Evolutionary conservation across 2,797 vertebrate species (phyloP).

Genomic region (Ceyx erithaca): DNA sequence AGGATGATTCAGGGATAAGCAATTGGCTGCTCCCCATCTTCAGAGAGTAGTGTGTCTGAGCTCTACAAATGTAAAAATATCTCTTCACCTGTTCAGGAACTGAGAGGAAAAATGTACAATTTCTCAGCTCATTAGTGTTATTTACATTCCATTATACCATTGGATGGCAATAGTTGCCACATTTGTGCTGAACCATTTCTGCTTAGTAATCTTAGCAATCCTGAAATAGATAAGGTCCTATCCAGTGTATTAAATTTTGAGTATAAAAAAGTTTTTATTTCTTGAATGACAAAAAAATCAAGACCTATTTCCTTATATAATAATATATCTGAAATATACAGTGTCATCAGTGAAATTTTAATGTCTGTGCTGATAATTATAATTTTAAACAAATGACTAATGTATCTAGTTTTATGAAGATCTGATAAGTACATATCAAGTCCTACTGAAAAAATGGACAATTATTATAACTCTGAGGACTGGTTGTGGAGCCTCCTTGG

Average conservation of each 20-base stretch:
- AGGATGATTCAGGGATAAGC: background rate
- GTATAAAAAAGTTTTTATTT: background rate
- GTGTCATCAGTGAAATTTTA: background rate
- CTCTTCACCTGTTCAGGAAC: background rate
- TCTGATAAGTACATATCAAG: slow-evolving; percentile 5
- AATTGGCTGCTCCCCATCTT: background rate
- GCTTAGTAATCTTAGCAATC: background rate
- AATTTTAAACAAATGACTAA: slow-evolving; percentile 9
- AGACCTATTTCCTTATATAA: background rate
- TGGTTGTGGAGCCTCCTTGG: background rate
- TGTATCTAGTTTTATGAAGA: background rate
- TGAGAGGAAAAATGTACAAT: background rate
- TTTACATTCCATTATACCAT: background rate
- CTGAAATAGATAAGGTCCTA: background rate
- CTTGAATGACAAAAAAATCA: background rate
- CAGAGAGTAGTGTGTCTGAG: background rate
- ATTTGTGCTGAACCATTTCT: background rate
- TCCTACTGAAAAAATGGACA: background rate
- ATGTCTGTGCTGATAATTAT: background rate
- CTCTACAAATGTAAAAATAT: background rate
- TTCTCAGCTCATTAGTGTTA: background rate
- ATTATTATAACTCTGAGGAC: slow-evolving; percentile 9
- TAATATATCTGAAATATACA: background rate
- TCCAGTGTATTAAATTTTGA: background rate
- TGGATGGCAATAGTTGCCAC: background rate